A percentile compares a stretch with the other conserved stretches of the same genome.
phyloP scores from a whole-genome alignment of 2,888 invertebrate species.

The Eupithecia insigniata region DNA sequence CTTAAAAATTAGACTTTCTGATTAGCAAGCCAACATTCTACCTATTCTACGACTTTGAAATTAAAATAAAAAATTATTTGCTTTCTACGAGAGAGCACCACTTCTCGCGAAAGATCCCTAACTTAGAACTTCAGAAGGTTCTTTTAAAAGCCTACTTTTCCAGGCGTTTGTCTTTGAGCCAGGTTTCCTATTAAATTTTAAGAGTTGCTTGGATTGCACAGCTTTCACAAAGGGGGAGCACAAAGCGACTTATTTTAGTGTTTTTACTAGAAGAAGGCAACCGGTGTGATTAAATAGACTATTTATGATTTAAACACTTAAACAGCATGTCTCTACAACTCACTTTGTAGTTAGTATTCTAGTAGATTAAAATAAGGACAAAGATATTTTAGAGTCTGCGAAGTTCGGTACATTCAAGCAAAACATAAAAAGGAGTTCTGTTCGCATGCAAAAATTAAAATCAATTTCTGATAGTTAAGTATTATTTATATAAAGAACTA shows the following conservation, averaged over 20 bases:
- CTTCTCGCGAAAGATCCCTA: not conserved
- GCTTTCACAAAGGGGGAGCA: constrained; percentile 15
- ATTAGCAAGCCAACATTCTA: not conserved
- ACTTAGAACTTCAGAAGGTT: constrained; percentile 4
- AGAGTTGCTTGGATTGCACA: constrained; percentile 34
- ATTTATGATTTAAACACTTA: not conserved
- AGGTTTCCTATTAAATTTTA: constrained; percentile 42
- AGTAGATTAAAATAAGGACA: not conserved
- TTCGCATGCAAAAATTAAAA: too few relatives aligned
- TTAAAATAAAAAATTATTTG: not conserved
- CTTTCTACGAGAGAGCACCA: constrained; percentile 4
- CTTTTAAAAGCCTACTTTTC: constrained; percentile 24
- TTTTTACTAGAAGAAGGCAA: not conserved
- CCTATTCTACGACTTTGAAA: not conserved
- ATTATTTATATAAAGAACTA: too few relatives aligned
- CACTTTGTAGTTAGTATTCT: not conserved
- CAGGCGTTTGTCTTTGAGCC: constrained; percentile 30
- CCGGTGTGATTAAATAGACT: too few relatives aligned
- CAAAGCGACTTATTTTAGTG: not conserved
- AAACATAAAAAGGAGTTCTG: too few relatives aligned
- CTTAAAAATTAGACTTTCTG: too few relatives aligned
- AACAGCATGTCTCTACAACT: not conserved
- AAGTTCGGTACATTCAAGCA: too few relatives aligned
- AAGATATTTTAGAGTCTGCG: too few relatives aligned
- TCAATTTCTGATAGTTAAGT: too few relatives aligned